Base-by-base conservation (phyloP, 2,888 invertebrate species). In the Desoria tigrina region DNA sequence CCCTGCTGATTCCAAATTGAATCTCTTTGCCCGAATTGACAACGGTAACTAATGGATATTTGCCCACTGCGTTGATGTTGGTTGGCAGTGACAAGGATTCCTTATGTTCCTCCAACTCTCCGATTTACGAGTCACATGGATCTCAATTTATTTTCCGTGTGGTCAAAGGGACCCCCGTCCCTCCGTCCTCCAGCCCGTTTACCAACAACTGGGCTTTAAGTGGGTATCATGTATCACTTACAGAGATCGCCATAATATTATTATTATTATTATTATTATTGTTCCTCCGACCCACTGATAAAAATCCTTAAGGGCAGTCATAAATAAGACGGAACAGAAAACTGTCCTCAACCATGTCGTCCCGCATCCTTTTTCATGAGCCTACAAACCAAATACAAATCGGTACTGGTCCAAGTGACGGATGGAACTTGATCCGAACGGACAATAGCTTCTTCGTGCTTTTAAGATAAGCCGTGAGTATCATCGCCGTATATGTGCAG, bases 1-100 rank as follows among this genome's bases (percentile, higher is more conserved):
- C 64, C 69, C 72, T 72, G 68, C 68, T 72, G 69, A 65, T 64
- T 72, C 64, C 68, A 69, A 68, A 72, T 69, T 72, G 69, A 72
- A 69, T 72, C 66, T 72, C 65, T 72, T 61, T 69, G 63, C 66
- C 59, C 59, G 59, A 64, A 69, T 72, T 69, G 69, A 69, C 69
- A 69, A 68, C 63, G 63, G 68, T 63, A 69, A 69, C 69, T 68
- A 72, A 72, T 72, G 69, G 65, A 50, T 61, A 66, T 59, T 66
- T 62, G 56, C 49, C 37, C 26, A n/a, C 14, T 4, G 16, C 7
- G 28, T 28, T 27, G 4, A 55, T 55, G 14, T 28, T n/a, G n/a
- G n/a, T n/a, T n/a, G n/a, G n/a, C n/a, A n/a, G n/a, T n/a, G n/a
- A n/a, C n/a, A 49, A 11, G 39, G 39, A 14, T 14, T 39, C 39